Percentiles rank a stretch among this genome's conserved stretches.
Conservation (phyloP, 2,797 vertebrate species). For the Thunnus albacares region DNA sequence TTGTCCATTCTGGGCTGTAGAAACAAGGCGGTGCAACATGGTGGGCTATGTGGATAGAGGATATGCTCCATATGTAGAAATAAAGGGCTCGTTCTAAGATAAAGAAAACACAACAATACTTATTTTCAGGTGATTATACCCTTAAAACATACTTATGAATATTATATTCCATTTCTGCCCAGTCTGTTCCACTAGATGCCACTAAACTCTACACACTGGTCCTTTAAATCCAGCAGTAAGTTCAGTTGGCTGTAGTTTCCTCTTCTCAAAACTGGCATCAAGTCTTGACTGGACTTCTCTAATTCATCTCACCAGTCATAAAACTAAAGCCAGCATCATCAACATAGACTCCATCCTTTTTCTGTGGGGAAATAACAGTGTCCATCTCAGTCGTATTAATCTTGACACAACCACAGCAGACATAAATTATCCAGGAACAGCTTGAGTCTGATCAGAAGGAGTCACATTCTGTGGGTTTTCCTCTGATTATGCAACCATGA, state of each 20-base stretch:
- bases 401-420: slow-evolving; percentile 11
- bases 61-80: no score
- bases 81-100: no score
- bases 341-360: slow-evolving; percentile 9
- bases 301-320: not conserved
- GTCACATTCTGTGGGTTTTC: slow-evolving; percentile 38
- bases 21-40: no score
- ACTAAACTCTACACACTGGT: no score
- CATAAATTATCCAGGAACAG: slow-evolving; percentile 41
- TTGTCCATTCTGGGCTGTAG: no score
- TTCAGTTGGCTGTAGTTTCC: not conserved
- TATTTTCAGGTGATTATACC: no score
- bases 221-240: slow-evolving; percentile 19
- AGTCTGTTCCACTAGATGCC: no score
- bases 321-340: slow-evolving; percentile 23
- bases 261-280: slow-evolving; percentile 22
- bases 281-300: slow-evolving; percentile 16
- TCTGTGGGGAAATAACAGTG: slow-evolving; percentile 8
- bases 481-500: slow-evolving; percentile 44
- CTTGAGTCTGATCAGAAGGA: slow-evolving; percentile 49
- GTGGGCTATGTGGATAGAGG: no score
- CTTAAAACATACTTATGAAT: no score
- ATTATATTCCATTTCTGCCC: no score
- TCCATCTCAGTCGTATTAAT: not conserved
- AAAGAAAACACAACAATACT: no score